Conservation (phyloP, 1,140 invertebrate species). For the Neotoxoptera formosana region DNA sequence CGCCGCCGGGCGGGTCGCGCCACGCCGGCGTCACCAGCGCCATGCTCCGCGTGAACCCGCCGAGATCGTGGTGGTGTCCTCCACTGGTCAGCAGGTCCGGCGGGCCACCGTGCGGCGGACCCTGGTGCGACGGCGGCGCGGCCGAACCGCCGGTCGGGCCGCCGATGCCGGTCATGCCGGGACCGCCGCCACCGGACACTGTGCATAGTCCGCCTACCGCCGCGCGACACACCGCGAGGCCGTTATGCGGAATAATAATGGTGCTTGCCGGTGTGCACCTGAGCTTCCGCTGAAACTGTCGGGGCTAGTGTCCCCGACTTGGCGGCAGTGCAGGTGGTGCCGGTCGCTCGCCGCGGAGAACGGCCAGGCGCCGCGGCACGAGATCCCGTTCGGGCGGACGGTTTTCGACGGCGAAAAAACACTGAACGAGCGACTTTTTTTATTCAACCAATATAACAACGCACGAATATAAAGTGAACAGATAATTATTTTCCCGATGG, state of each 20-base stretch:
- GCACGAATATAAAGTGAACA: no score
- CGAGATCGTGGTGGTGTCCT: constrained; percentile 61
- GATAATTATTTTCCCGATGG: not conserved
- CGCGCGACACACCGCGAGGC: constrained; percentile 60
- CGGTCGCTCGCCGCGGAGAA: not conserved
- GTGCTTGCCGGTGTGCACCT: constrained; percentile 56
- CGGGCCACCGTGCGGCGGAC: constrained; percentile 61
- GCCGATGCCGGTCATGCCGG: constrained; percentile 40
- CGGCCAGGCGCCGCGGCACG: not conserved
- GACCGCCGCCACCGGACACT: constrained; percentile 58
- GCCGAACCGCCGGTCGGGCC: constrained; percentile 51
- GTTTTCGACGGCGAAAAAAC: not conserved
- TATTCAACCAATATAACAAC: not conserved
- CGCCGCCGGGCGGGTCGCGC: constrained; percentile 69
- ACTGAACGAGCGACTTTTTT: not conserved
- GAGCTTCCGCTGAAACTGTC: constrained; percentile 48
- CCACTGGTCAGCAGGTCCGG: constrained; percentile 62
- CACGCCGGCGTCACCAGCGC: constrained; percentile 73
- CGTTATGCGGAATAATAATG: constrained; percentile 62
- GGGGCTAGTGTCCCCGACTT: constrained; percentile 17
- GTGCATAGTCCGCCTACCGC: constrained; percentile 59
- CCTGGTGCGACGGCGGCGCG: constrained; percentile 62
- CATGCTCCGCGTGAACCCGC: constrained; percentile 71
- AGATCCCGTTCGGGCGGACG: not conserved
- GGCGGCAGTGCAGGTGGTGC: not conserved